These are phyloP conservation scores for Charadrius vociferus DNA, from an alignment of 2,113 vertebrate species.

Conservation along the genomic window DNA sequence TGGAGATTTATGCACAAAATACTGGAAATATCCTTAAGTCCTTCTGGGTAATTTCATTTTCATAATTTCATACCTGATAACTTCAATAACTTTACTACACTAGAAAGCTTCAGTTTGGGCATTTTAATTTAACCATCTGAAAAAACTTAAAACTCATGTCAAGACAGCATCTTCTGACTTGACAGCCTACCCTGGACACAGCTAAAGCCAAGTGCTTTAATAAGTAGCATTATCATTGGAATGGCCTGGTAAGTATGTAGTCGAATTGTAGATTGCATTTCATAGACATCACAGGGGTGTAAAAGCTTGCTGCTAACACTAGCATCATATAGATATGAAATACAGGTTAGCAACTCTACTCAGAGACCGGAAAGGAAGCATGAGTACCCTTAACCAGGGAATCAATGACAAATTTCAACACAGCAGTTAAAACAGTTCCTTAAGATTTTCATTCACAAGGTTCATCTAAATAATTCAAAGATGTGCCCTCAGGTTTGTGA, in stretches of 20 bases:
- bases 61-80: background rate
- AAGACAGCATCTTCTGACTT: background rate
- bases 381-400: background rate
- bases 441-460: background rate
- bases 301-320: background rate
- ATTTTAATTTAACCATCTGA: background rate
- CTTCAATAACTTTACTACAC: background rate
- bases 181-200: background rate
- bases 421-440: background rate
- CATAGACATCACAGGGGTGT: background rate
- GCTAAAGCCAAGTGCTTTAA: background rate
- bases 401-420: background rate
- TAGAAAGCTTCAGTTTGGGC: background rate
- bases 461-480: background rate
- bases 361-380: background rate
- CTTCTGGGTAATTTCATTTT: background rate
- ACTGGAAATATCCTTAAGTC: background rate
- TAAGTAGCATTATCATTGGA: background rate
- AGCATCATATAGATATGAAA: background rate
- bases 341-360: background rate
- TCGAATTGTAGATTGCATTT: background rate
- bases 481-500: background rate
- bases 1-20: background rate
- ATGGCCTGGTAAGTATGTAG: background rate
- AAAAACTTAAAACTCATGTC: background rate